phyloP scores from a whole-genome alignment of 2,113 vertebrate species.

The Anoplopoma fimbria region DNA sequence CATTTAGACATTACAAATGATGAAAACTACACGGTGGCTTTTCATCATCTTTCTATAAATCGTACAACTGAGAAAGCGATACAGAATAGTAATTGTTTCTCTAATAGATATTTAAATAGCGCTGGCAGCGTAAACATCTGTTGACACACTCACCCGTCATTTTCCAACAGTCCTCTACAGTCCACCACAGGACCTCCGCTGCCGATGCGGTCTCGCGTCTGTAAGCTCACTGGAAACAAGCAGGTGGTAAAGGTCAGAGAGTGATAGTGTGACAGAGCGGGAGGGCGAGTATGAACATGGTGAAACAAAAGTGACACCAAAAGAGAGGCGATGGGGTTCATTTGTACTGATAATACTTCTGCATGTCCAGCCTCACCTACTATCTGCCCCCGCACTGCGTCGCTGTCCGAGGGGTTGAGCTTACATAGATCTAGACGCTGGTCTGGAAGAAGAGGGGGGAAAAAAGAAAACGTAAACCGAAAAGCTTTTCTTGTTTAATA shows the following conservation, averaged over 20 bases:
- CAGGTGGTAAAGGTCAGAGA: slow-evolving; percentile 30
- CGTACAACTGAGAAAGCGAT: neutral
- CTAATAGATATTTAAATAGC: neutral
- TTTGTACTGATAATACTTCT: neutral
- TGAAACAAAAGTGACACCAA: neutral
- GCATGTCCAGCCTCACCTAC: slow-evolving; percentile 88
- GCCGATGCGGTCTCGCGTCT: slow-evolving; percentile 96
- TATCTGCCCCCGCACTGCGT: slow-evolving; percentile 97
- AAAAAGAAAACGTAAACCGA: slow-evolving; percentile 31
- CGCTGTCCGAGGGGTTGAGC: slow-evolving; percentile 96
- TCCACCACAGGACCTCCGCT: slow-evolving; percentile 96
- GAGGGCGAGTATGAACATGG: neutral
- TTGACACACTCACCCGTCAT: slow-evolving; percentile 91
- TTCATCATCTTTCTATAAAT: neutral
- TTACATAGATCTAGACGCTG: slow-evolving; percentile 99
- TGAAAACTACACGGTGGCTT: neutral
- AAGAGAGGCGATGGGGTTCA: neutral
- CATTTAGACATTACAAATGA: neutral
- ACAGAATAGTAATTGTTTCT: neutral
- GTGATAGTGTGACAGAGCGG: neutral
- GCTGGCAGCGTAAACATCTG: neutral
- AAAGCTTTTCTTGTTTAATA: neutral
- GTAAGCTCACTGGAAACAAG: slow-evolving; percentile 91
- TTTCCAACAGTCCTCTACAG: slow-evolving; percentile 95
- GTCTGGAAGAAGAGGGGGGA: slow-evolving; percentile 83